Conservation (phyloP, 2,888 invertebrate species). For the Candidula unifasciata region DNA sequence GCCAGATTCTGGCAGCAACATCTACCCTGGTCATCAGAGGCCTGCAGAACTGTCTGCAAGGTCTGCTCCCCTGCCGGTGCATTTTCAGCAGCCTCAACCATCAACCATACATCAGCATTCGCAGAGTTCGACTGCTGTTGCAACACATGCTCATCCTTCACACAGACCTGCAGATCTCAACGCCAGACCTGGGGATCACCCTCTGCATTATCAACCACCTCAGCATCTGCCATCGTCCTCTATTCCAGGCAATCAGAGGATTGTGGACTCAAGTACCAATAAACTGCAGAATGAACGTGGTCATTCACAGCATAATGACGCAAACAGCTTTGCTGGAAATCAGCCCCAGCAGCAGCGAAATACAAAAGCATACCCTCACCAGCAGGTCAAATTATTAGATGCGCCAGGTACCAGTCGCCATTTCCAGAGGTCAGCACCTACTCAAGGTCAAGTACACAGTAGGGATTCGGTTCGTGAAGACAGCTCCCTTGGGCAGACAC, state of each 20-base stretch:
- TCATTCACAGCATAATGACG: conserved; percentile 10
- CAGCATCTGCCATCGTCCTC: conserved; percentile 1
- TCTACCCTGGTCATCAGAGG: background rate
- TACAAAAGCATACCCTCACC: conserved; percentile 14
- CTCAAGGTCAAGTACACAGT: background rate
- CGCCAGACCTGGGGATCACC: background rate
- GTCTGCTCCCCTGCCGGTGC: background rate
- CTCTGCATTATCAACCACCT: conserved; percentile 8
- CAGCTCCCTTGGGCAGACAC: background rate
- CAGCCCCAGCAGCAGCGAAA: conserved; percentile 19
- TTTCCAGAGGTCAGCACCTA: conserved; percentile 8
- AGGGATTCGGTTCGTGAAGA: conserved; percentile 19
- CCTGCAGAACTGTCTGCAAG: background rate
- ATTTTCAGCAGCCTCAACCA: background rate
- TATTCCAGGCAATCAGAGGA: conserved; percentile 14
- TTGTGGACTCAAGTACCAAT: background rate
- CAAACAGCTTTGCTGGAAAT: background rate
- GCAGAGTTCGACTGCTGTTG: background rate
- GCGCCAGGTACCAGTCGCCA: conserved; percentile 31
- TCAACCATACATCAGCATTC: background rate
- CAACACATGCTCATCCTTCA: conserved; percentile 16
- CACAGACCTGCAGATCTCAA: conserved; percentile 10
- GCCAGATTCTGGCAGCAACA: background rate
- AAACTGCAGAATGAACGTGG: conserved; percentile 5
- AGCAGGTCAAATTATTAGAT: conserved; percentile 44